These are phyloP conservation scores for Microctonus aethiopoides DNA, from an alignment of 2,888 invertebrate species.

Conservation along the genomic window DNA sequence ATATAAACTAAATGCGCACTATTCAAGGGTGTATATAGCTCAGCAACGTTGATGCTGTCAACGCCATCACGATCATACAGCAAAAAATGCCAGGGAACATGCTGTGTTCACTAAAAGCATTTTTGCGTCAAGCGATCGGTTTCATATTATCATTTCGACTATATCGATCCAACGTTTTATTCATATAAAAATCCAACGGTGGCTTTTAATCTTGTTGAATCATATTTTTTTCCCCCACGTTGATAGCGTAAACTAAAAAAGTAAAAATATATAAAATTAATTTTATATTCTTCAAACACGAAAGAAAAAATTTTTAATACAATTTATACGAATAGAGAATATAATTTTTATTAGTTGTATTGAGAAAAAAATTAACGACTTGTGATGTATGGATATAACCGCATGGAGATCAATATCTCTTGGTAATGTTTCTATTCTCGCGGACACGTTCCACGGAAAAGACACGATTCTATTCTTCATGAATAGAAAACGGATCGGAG, in stretches of 20 bases:
- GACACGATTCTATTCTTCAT: constrained; percentile 7
- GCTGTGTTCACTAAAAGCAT: constrained; percentile 64
- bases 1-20: neutral
- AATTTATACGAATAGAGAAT: neutral
- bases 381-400: neutral
- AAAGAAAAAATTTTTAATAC: neutral
- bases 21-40: neutral
- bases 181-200: constrained; percentile 46
- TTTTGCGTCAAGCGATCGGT: constrained; percentile 62
- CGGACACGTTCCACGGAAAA: constrained; percentile 27
- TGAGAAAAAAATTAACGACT: constrained; percentile 1
- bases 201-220: neutral
- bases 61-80: neutral
- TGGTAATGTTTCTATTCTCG: constrained; percentile 22
- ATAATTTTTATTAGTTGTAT: neutral
- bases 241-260: neutral
- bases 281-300: too few relatives aligned
- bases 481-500: constrained; percentile 19
- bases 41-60: constrained; percentile 21
- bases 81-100: constrained; percentile 44
- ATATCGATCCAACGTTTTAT: constrained; percentile 60
- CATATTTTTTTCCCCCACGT: neutral
- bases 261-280: neutral
- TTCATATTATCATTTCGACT: constrained; percentile 56
- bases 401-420: constrained; percentile 28